phyloP scores from a whole-genome alignment of 2,797 vertebrate genomes.

The Gymnothorax reevesii region DNA sequence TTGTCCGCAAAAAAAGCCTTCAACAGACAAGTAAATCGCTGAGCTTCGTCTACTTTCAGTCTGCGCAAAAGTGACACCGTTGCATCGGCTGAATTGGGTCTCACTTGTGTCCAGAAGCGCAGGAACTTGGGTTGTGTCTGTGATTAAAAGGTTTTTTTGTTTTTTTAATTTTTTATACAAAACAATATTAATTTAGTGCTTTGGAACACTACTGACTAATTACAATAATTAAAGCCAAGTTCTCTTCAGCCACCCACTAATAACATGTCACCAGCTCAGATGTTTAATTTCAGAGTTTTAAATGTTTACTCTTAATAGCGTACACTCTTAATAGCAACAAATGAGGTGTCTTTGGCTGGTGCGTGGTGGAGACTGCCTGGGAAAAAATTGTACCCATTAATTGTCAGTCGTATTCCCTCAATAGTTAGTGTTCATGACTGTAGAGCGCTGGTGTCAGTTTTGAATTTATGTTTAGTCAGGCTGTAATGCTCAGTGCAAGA shows the following conservation, averaged over 20 bases:
- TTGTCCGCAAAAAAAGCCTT: not conserved
- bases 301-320: not conserved
- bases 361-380: not conserved
- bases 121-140: not conserved
- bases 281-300: not conserved
- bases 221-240: not conserved
- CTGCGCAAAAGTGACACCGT: not conserved
- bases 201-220: not conserved
- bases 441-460: constrained; percentile 3
- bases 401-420: not conserved
- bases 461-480: not conserved
- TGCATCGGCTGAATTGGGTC: not conserved
- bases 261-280: not conserved
- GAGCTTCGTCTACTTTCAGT: not conserved
- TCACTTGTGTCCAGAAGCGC: not conserved
- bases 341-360: not conserved
- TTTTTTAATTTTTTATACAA: not conserved
- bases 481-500: not conserved
- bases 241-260: not conserved
- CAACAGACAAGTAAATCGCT: constrained; percentile 11
- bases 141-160: not conserved
- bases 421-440: not conserved
- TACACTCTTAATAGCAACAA: not conserved
- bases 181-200: not conserved
- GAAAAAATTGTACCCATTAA: not conserved